Percentiles rank a stretch among this genome's conserved stretches.
phyloP scores from a whole-genome alignment of 2,113 vertebrate species.

The Neopipo cinnamomea region DNA sequence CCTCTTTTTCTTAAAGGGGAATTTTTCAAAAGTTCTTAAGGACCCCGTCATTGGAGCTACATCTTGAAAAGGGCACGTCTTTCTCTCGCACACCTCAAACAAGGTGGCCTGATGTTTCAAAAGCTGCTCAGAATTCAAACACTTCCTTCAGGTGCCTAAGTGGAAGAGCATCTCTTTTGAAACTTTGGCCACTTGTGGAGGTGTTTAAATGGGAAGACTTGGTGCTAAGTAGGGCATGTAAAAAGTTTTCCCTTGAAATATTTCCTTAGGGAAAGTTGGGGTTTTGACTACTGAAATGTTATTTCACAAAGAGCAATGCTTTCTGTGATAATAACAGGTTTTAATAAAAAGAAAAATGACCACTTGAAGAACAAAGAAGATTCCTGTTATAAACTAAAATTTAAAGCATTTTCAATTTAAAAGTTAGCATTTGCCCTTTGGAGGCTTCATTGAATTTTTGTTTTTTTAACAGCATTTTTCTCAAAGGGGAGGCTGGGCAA shows the following conservation, averaged over 20 bases:
- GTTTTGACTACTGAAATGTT: constrained; percentile 47
- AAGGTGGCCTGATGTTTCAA: constrained; percentile 66
- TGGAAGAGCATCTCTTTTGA: constrained; percentile 62
- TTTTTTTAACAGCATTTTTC: constrained; percentile 45
- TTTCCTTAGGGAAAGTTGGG: constrained; percentile 51
- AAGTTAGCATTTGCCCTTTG: constrained; percentile 58
- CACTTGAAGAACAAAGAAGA: constrained; percentile 52
- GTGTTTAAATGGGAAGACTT: constrained; percentile 53
- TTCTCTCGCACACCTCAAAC: constrained; percentile 50
- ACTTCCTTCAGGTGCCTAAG: constrained; percentile 22
- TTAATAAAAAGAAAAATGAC: constrained; percentile 58
- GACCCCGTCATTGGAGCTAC: background rate
- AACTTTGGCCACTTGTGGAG: constrained; percentile 63
- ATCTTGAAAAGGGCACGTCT: constrained; percentile 50
- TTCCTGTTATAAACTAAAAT: constrained; percentile 42
- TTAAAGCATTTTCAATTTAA: constrained; percentile 41
- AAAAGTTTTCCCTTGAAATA: constrained; percentile 60
- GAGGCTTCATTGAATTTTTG: constrained; percentile 44
- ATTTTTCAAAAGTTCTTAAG: constrained; percentile 55
- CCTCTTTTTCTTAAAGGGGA: constrained; percentile 25
- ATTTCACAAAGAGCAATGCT: constrained; percentile 21
- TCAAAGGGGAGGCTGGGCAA: constrained; percentile 40
- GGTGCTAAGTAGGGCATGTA: constrained; percentile 42
- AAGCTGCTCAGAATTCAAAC: constrained; percentile 62
- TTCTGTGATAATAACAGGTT: constrained; percentile 35